Percentiles rank a stretch among this genome's conserved stretches.
Conservation (phyloP, 2,797 vertebrate genomes). For the Neostethus bicornis region DNA sequence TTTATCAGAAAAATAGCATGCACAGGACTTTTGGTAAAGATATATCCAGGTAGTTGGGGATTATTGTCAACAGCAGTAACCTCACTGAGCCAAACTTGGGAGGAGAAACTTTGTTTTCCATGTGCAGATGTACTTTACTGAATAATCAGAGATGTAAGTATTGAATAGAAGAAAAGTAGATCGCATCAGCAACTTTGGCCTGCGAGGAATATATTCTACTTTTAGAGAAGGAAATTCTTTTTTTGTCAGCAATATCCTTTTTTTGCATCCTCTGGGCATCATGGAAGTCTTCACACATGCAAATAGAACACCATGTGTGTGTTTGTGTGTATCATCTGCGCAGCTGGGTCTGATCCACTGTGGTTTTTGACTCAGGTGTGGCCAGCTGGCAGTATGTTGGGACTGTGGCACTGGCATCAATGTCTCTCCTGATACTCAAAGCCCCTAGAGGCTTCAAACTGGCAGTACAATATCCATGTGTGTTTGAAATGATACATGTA, state of each 20-base stretch:
- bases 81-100: slow-evolving; percentile 14
- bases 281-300: slow-evolving; percentile 28
- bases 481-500: slow-evolving; percentile 11
- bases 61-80: slow-evolving; percentile 1
- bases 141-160: slow-evolving; percentile 45
- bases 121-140: slow-evolving; percentile 53
- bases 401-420: slow-evolving; percentile 17
- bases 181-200: slow-evolving; percentile 64
- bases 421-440: slow-evolving; percentile 15
- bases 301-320: slow-evolving; percentile 9
- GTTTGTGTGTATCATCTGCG: slow-evolving; percentile 20
- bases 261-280: slow-evolving; percentile 41
- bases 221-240: slow-evolving; percentile 33
- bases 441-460: neutral
- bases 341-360: slow-evolving; percentile 39
- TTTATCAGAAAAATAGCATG: slow-evolving; percentile 40
- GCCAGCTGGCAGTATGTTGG: slow-evolving; percentile 31
- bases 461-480: slow-evolving; percentile 5
- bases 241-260: slow-evolving; percentile 58
- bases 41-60: neutral
- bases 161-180: slow-evolving; percentile 22
- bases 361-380: slow-evolving; percentile 37
- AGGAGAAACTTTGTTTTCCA: slow-evolving; percentile 25
- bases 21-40: slow-evolving; percentile 17
- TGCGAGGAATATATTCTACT: slow-evolving; percentile 59